Conservation (phyloP, 2,888 invertebrate species). For the Callimorpha dominula region DNA sequence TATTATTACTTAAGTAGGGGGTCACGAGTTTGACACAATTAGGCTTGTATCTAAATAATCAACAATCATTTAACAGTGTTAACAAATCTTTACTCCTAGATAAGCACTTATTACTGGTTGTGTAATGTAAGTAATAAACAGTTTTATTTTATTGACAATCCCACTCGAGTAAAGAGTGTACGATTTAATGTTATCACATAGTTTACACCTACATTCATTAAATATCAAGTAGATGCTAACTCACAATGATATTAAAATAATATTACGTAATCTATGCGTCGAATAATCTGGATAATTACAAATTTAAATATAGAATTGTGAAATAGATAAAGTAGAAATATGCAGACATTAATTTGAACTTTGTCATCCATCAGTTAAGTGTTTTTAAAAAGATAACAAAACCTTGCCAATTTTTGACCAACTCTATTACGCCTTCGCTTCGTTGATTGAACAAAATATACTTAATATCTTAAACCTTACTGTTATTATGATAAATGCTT, state of each 20-base stretch:
- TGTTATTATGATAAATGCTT: too few species aligned
- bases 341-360: neutral
- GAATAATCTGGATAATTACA: neutral
- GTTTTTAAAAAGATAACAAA: neutral
- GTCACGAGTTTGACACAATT: neutral
- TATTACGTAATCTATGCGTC: neutral
- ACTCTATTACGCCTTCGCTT: neutral
- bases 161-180: conserved; percentile 51
- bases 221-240: conserved; percentile 39
- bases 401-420: neutral
- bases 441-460: neutral
- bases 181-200: conserved; percentile 52
- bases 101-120: conserved; percentile 45
- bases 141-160: conserved; percentile 58
- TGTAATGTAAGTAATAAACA: conserved; percentile 50
- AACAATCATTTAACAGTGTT: neutral
- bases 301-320: neutral
- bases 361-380: neutral
- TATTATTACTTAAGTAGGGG: neutral
- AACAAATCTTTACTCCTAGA: conserved; percentile 10
- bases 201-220: conserved; percentile 46
- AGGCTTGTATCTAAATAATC: neutral
- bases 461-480: too few species aligned
- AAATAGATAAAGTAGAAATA: neutral
- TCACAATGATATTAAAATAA: neutral